Evolutionary conservation across 2,888 invertebrate species (phyloP).

Genomic region (Agrotis ipsilon): DNA sequence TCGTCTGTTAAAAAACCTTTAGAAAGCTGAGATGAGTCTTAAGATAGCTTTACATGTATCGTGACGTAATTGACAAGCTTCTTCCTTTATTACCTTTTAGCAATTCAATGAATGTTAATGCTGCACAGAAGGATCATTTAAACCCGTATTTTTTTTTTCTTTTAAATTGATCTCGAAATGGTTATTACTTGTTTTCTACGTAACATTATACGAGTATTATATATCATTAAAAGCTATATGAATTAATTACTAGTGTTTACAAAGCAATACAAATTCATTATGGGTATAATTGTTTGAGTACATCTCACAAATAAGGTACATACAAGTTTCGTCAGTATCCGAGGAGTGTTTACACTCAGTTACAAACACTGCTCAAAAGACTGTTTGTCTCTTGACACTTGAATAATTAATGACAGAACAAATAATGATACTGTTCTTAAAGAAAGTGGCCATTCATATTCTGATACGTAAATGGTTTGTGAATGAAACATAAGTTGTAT

Average conservation of each 20-base stretch:
- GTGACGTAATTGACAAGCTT: constrained; percentile 52
- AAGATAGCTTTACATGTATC: constrained; percentile 65
- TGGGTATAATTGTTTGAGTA: constrained; percentile 51
- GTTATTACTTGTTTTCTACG: constrained; percentile 9
- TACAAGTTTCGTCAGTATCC: constrained; percentile 52
- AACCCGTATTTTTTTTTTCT: constrained; percentile 6
- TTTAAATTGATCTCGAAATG: constrained; percentile 27
- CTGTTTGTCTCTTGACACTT: constrained; percentile 72
- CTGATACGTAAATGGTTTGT: constrained; percentile 57
- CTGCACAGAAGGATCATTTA: constrained; percentile 25
- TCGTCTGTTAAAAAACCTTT: constrained; percentile 38
- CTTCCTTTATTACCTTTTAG: constrained; percentile 46
- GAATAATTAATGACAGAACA: constrained; percentile 73
- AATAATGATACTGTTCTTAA: constrained; percentile 64
- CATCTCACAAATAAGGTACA: constrained; percentile 48
- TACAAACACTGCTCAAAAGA: constrained; percentile 67
- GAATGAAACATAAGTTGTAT: constrained; percentile 60
- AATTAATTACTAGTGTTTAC: constrained; percentile 47
- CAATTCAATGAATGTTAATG: constrained; percentile 54
- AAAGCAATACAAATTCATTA: constrained; percentile 49
- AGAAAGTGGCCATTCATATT: constrained; percentile 69
- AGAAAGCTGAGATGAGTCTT: constrained; percentile 54
- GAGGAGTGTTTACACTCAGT: constrained; percentile 65
- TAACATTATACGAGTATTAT: no score
- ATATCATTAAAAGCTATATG: constrained; percentile 16